Evolutionary conservation across 1,140 invertebrate genomes (phyloP), one percentile per base, ranked within the genome.

Genomic region (Euschistus heros): DNA sequence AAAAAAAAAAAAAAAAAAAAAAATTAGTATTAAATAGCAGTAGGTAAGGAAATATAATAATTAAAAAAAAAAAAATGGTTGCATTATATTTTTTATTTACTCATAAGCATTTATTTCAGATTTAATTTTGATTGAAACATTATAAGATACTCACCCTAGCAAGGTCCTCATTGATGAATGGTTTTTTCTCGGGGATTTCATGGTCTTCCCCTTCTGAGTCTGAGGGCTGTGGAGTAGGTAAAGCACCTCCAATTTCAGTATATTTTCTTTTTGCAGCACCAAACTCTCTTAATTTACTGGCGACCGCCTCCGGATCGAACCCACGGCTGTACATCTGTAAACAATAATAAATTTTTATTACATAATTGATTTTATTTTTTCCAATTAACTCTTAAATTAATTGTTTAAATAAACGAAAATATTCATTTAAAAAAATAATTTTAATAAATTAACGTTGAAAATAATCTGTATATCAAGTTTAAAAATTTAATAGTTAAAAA

Each of bases 121-220:
- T 15, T 42, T 44, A 52, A 20, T 27, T 64, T 15, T 42, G 26
- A 27, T 22, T 37, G 22, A 60, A 15, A 1, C 10, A 7, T 57
- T 57, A 27, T 57, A 24, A 20, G 18, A 63, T 18, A 67, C 69
- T 75, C 71, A 78, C 77, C 73, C 76, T 77, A 18, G 73, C 72
- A 20, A 77, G 67, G 62, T 76, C 74, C 46, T 73, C 67, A 52
- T 74, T 70, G 30, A 44, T 55, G 46, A 66, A 71, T 64, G 63
- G 67, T 37, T 70, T 70, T 69, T 77, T 76, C 30, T 69, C 70
- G 2, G 73, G 70, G 10, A 62, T 18, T 50, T 70, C 70, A 15
- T 64, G 57, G 2, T 80, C 78, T 65, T 80, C 79, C 55, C 79
- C 75, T 68, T 80, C 79, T 0, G 76, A 77, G 57, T 80, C 79